phyloP scores from a whole-genome alignment of 2,888 invertebrate genomes.

The Nipponacmea schrenckii region DNA sequence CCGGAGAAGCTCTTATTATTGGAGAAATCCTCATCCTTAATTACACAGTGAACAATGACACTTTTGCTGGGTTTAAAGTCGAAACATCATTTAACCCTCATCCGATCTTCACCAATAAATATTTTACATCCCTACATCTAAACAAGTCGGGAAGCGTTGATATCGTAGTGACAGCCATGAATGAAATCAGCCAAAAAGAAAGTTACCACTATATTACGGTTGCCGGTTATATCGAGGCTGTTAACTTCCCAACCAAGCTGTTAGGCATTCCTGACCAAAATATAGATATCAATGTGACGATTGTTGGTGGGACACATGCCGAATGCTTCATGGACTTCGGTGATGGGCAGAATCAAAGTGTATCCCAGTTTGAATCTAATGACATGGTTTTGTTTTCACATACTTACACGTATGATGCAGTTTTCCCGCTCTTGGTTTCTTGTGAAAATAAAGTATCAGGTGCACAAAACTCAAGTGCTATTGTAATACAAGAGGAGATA shows the following conservation, averaged over 20 bases:
- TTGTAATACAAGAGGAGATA: conserved; percentile 23
- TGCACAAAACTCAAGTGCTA: background rate
- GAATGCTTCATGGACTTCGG: conserved; percentile 26
- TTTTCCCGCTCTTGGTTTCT: conserved; percentile 16
- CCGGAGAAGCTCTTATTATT: conserved; percentile 16
- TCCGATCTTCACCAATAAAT: conserved; percentile 19
- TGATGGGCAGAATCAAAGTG: conserved; percentile 21
- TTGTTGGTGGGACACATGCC: conserved; percentile 20
- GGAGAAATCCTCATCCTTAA: conserved; percentile 18
- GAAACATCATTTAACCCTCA: conserved; percentile 19
- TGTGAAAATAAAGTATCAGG: conserved; percentile 24
- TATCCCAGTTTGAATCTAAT: conserved; percentile 14
- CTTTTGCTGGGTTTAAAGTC: conserved; percentile 29
- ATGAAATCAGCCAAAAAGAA: conserved; percentile 28
- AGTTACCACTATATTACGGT: conserved; percentile 16
- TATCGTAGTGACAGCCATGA: conserved; percentile 26
- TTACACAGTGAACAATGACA: conserved; percentile 18
- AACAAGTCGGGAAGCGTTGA: conserved; percentile 15
- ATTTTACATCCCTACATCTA: conserved; percentile 11
- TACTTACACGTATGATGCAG: conserved; percentile 10
- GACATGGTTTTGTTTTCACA: conserved; percentile 21
- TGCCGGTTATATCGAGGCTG: conserved; percentile 17
- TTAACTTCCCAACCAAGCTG: conserved; percentile 1
- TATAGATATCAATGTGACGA: conserved; percentile 9
- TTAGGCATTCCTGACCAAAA: conserved; percentile 10